Percentiles rank a stretch among this genome's conserved stretches.
Evolutionary conservation across 2,888 invertebrate genomes (phyloP).

Genomic region (Cephus sareptanus): DNA sequence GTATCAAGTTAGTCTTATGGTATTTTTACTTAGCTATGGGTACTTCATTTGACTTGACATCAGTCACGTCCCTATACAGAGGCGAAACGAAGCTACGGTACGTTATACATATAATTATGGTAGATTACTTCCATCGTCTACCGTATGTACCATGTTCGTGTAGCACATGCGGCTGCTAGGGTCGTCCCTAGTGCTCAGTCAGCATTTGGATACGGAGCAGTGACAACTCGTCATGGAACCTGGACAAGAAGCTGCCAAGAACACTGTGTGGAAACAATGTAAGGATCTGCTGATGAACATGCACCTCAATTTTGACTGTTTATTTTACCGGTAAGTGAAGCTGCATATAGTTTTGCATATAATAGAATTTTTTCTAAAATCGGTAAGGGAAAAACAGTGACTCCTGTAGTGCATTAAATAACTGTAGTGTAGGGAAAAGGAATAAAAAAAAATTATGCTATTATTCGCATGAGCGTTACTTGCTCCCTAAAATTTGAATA

Average conservation of each 20-base stretch:
- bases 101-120: slow-evolving; percentile 37
- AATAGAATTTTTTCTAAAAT: neutral
- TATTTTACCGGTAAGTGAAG: slow-evolving; percentile 46
- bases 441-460: neutral
- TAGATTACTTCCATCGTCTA: slow-evolving; percentile 42
- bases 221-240: slow-evolving; percentile 35
- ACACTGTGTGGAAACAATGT: slow-evolving; percentile 35
- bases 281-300: slow-evolving; percentile 36
- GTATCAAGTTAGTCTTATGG: neutral
- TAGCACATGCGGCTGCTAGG: slow-evolving; percentile 9
- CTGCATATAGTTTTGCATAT: neutral
- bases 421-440: neutral
- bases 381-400: neutral
- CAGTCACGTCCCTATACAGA: neutral
- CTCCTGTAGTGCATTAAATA: neutral
- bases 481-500: neutral
- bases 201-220: slow-evolving; percentile 36
- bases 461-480: neutral
- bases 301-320: slow-evolving; percentile 39
- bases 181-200: slow-evolving; percentile 31
- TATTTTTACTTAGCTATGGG: neutral
- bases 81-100: neutral
- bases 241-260: slow-evolving; percentile 19
- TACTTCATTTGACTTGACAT: neutral
- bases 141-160: slow-evolving; percentile 28